phyloP scores from a whole-genome alignment of 2,888 invertebrate genomes.

The Prostheceraeus crozeri region DNA sequence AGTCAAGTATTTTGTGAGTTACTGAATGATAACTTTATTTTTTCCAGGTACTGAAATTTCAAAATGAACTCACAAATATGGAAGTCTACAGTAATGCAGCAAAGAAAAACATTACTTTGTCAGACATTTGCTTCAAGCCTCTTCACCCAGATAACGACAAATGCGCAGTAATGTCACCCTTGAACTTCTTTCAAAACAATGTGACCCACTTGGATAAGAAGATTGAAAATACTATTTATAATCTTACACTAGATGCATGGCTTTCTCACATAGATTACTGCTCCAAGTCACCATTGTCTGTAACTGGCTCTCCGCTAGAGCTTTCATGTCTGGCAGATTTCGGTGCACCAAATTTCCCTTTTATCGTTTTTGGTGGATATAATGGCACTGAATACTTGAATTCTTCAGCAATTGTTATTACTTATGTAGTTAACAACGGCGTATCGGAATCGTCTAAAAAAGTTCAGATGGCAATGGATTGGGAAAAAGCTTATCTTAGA shows the following conservation, averaged over 20 bases:
- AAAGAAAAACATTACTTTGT: constrained; percentile 49
- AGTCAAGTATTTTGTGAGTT: no score
- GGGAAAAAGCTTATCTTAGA: constrained; percentile 49
- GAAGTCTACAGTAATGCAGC: constrained; percentile 42
- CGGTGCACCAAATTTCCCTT: constrained; percentile 86
- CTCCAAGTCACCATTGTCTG: constrained; percentile 57
- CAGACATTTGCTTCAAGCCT: constrained; percentile 85
- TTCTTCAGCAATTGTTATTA: constrained; percentile 79
- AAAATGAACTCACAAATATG: constrained; percentile 46
- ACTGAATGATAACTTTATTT: no score
- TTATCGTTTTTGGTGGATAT: constrained; percentile 79
- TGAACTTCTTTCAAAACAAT: constrained; percentile 81
- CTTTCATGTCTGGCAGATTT: constrained; percentile 71
- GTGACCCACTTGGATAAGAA: constrained; percentile 22
- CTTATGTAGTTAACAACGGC: constrained; percentile 76
- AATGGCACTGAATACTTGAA: constrained; percentile 67
- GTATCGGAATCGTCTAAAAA: constrained; percentile 48
- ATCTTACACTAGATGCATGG: no score
- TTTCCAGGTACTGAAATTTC: constrained; percentile 52
- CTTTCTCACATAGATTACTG: constrained; percentile 68
- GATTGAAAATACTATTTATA: no score
- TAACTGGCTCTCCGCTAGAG: constrained; percentile 48
- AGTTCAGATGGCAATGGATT: constrained; percentile 29
- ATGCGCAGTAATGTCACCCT: constrained; percentile 79
- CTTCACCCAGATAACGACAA: constrained; percentile 66